These are phyloP conservation scores for Florisuga fusca DNA, from an alignment of 2,797 vertebrate genomes.

Conservation along the genomic window DNA sequence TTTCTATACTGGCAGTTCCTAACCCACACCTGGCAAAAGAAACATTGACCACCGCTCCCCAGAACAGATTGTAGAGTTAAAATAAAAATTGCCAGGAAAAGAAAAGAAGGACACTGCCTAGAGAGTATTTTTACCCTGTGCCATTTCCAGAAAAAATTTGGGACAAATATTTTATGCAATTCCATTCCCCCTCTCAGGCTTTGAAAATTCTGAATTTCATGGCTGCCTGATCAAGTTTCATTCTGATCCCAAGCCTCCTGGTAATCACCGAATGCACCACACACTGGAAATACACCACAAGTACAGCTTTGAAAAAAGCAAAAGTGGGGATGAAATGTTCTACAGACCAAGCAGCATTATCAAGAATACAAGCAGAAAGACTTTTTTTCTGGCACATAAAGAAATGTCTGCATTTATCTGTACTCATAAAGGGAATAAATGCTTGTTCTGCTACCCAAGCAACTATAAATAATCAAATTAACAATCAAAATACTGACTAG, in stretches of 20 bases:
- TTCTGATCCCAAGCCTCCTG: not conserved
- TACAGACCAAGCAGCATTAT: not conserved
- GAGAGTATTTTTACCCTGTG: not conserved
- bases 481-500: not conserved
- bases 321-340: not conserved
- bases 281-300: not conserved
- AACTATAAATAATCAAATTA: not conserved
- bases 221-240: conserved; percentile 15
- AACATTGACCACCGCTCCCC: not conserved
- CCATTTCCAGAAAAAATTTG: not conserved
- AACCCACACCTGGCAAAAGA: not conserved
- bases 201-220: conserved; percentile 43
- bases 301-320: not conserved
- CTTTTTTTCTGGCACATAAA: not conserved
- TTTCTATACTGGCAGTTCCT: not conserved
- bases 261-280: conserved; percentile 27
- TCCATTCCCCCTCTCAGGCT: not conserved
- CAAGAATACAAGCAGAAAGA: not conserved
- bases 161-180: not conserved
- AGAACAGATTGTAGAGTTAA: not conserved
- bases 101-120: not conserved
- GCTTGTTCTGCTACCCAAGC: not conserved
- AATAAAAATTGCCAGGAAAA: not conserved
- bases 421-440: not conserved
- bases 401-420: not conserved